Conservation (phyloP, 2,113 vertebrate genomes). For the Erpornis zantholeuca region DNA sequence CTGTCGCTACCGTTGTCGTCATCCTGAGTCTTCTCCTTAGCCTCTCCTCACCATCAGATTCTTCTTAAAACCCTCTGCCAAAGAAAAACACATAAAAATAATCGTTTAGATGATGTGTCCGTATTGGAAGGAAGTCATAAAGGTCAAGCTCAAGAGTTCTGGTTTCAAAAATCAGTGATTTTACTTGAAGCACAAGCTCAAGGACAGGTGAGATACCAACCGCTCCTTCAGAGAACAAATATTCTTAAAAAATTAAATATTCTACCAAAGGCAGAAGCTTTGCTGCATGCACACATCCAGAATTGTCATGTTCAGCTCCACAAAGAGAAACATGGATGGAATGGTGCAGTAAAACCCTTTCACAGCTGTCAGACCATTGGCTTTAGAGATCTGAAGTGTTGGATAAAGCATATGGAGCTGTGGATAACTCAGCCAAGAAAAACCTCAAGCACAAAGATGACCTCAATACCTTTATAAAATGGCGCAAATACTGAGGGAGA, state of each 20-base stretch:
- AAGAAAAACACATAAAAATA: background rate
- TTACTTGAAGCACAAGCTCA: background rate
- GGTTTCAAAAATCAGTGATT: background rate
- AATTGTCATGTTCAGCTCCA: background rate
- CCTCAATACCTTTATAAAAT: background rate
- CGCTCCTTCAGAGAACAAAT: background rate
- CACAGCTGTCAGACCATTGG: background rate
- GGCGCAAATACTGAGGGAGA: background rate
- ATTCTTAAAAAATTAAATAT: background rate
- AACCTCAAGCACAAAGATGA: background rate
- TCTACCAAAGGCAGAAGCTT: background rate
- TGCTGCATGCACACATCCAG: background rate
- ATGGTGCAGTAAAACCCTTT: background rate
- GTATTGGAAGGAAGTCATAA: background rate
- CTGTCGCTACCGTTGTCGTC: slow-evolving; percentile 90
- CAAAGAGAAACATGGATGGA: background rate
- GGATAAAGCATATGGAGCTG: background rate
- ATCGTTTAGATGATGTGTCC: background rate
- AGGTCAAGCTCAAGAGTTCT: background rate
- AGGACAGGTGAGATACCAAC: background rate
- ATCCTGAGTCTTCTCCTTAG: slow-evolving; percentile 81
- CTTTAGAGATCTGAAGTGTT: background rate
- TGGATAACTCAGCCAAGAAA: background rate
- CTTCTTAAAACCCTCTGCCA: slow-evolving; percentile 74
- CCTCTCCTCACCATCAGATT: slow-evolving; percentile 79